Evolutionary conservation across 2,888 invertebrate genomes (phyloP).

Genomic region (Tipula unca): DNA sequence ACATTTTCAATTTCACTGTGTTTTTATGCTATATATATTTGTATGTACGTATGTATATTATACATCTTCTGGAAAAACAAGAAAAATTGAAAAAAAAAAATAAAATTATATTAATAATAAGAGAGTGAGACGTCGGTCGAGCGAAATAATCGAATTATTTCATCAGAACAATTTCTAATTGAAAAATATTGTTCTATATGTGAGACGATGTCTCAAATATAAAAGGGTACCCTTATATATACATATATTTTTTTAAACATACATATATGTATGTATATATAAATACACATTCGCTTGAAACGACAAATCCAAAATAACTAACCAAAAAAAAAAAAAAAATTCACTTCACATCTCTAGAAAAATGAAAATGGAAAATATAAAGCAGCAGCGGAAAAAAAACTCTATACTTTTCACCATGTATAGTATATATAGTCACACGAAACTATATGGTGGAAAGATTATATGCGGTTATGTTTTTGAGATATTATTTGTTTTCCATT

Average conservation of each 20-base stretch:
- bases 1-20: neutral
- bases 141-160: constrained; percentile 45
- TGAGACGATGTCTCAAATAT: constrained; percentile 19
- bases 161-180: constrained; percentile 44
- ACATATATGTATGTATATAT: neutral
- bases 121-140: constrained; percentile 31
- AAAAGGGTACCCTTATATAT: neutral
- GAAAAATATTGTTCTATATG: constrained; percentile 42
- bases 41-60: neutral
- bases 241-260: neutral
- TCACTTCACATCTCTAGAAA: neutral
- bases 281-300: neutral
- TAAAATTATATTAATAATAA: neutral
- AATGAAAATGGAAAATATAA: neutral
- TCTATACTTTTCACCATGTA: neutral
- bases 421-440: neutral
- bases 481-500: constrained; percentile 14
- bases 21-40: neutral
- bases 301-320: constrained; percentile 8
- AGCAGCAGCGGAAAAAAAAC: neutral
- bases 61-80: neutral
- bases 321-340: neutral
- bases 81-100: neutral
- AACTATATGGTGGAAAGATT: constrained; percentile 14
- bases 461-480: neutral